phyloP scores from a whole-genome alignment of 2,797 vertebrate species.

The Falco berigora region DNA sequence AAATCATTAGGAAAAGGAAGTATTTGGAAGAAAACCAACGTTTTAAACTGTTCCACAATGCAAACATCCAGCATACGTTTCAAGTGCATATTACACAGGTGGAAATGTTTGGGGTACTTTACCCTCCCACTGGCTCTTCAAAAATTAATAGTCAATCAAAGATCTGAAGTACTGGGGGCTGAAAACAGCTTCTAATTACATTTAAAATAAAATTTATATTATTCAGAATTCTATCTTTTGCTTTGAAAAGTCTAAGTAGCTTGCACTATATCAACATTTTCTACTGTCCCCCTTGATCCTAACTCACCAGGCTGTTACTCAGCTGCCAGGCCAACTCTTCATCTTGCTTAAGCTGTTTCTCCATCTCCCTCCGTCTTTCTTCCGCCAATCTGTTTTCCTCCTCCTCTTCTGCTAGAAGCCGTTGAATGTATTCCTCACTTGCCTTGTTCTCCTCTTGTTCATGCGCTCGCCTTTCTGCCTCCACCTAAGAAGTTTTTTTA shows the following conservation, averaged over 20 bases:
- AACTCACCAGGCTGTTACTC: conserved; percentile 70
- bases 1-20: not conserved
- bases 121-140: not conserved
- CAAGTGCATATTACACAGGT: not conserved
- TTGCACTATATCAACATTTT: not conserved
- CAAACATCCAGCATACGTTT: not conserved
- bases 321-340: conserved; percentile 83
- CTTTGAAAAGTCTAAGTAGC: not conserved
- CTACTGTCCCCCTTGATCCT: not conserved
- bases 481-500: conserved; percentile 71
- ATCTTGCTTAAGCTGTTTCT: conserved; percentile 79
- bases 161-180: not conserved
- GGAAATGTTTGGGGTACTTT: not conserved
- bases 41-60: not conserved
- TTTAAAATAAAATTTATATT: not conserved
- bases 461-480: conserved; percentile 78
- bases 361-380: conserved; percentile 70
- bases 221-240: not conserved
- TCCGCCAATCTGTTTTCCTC: conserved; percentile 71
- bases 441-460: conserved; percentile 85
- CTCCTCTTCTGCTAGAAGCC: conserved; percentile 82
- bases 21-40: not conserved
- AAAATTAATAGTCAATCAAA: not conserved
- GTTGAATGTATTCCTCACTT: conserved; percentile 87
- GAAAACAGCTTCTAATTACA: not conserved